Base-by-base conservation (phyloP, 1,140 invertebrate species). In the Theocolax elegans region DNA sequence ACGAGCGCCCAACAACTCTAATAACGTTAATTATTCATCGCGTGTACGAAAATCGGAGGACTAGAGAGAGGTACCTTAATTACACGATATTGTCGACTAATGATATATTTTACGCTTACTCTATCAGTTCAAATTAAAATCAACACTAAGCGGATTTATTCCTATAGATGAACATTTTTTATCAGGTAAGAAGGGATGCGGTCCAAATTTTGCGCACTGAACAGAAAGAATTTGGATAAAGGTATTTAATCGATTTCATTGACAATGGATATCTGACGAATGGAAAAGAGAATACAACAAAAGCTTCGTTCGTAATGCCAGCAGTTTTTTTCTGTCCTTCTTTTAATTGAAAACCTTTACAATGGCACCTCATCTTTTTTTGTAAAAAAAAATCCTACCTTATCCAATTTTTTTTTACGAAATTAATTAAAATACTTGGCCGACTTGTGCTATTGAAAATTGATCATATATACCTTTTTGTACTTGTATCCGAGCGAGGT, bases 11-110 rank as follows among this genome's bases (percentile, higher is more conserved):
- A 23, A n/a, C n/a, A n/a, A 19, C 29, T 51, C 46, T 53, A 62
- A 62, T 62, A 40, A 54, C n/a, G 35, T 40, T 68, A 62, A 68
- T 68, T 62, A 68, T 44, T 51, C 46, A 35, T 63, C 27, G 10
- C 44, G 44, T 31, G 51, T n/a, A 12, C 27, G 27, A 31, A n/a
- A 54, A 15, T 65, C 49, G 35, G 19, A 17, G 15, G 35, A 25
- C 40, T 29, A 17, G n/a, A 21, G 25, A 3, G n/a, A 31, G 44
- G 44, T 9, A 29, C n/a, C 23, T 35, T n/a, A 51, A 51, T 64
- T 64, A 62, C 29, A 19, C 23, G 25, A 51, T 35, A 64, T 51
- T 62, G n/a, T 23, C 4, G n/a, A n/a, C n/a, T n/a, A n/a, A n/a
- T n/a, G n/a, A 27, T 17, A 23, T 48, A 7, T 3, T 48, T 21